Percentiles rank a stretch among this genome's conserved stretches.
Evolutionary conservation across 2,113 vertebrate species (phyloP).

Genomic region (Bungarus multicinctus): DNA sequence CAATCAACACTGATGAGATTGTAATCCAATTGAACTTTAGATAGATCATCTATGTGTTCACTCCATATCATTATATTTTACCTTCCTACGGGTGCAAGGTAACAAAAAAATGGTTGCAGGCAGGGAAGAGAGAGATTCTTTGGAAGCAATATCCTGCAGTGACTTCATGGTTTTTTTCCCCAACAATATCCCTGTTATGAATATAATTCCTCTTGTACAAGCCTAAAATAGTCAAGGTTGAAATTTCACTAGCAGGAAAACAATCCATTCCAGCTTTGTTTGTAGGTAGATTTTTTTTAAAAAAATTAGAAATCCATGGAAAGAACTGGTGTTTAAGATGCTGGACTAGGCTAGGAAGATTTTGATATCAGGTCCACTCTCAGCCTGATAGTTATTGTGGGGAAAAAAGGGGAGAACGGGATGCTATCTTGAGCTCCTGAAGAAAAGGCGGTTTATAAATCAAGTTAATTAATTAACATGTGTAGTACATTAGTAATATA

Average conservation of each 20-base stretch:
- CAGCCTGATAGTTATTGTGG: not conserved
- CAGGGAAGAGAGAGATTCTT: not conserved
- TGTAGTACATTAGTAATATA: not conserved
- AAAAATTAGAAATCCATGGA: not conserved
- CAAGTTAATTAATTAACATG: not conserved
- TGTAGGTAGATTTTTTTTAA: not conserved
- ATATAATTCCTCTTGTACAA: not conserved
- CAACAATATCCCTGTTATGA: not conserved
- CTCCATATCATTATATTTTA: not conserved
- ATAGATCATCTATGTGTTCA: not conserved
- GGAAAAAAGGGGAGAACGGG: not conserved
- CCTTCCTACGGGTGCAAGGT: not conserved
- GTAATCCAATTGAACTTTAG: not conserved
- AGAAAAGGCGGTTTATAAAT: not conserved
- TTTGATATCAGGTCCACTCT: not conserved
- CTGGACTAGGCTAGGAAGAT: not conserved
- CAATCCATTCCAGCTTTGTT: not conserved
- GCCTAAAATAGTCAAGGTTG: not conserved
- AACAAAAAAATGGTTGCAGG: not conserved
- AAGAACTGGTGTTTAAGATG: not conserved
- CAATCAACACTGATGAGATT: not conserved
- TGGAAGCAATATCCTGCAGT: not conserved
- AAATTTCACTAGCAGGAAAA: not conserved
- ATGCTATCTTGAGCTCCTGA: not conserved
- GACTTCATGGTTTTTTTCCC: not conserved